A percentile compares a stretch with the other conserved stretches of the same genome.
Evolutionary conservation across 2,888 invertebrate species (phyloP).

Genomic region (Eupithecia centaureata): DNA sequence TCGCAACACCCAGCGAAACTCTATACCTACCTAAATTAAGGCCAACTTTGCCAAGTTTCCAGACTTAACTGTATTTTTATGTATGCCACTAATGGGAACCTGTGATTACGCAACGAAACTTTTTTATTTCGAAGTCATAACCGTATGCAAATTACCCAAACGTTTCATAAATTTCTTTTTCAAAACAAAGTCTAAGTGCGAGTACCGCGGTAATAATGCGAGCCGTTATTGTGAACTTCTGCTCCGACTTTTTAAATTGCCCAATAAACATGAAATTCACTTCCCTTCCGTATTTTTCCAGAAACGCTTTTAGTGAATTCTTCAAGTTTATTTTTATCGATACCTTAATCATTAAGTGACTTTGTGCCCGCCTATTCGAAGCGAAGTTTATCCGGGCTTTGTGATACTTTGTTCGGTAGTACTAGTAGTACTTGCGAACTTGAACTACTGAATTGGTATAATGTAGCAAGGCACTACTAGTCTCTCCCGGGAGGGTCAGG

Average conservation of each 20-base stretch:
- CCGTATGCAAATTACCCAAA: slow-evolving; percentile 32
- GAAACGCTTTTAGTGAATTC: slow-evolving; percentile 43
- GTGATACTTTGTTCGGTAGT: slow-evolving; percentile 30
- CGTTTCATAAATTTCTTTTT: slow-evolving; percentile 32
- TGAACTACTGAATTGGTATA: slow-evolving; percentile 9
- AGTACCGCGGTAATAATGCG: slow-evolving; percentile 42
- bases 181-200: slow-evolving; percentile 38
- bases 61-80: slow-evolving; percentile 48
- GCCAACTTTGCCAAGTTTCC: slow-evolving; percentile 48
- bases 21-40: slow-evolving; percentile 51
- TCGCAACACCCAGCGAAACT: slow-evolving; percentile 58
- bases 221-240: slow-evolving; percentile 52
- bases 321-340: slow-evolving; percentile 43
- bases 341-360: slow-evolving; percentile 43
- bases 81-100: slow-evolving; percentile 47
- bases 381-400: slow-evolving; percentile 30
- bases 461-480: slow-evolving; percentile 30
- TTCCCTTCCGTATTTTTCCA: slow-evolving; percentile 49
- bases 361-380: slow-evolving; percentile 29
- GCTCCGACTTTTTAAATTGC: slow-evolving; percentile 55
- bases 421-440: background rate
- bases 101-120: slow-evolving; percentile 44
- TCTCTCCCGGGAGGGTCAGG: slow-evolving; percentile 34
- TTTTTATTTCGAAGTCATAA: slow-evolving; percentile 38
- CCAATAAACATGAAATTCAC: slow-evolving; percentile 53